phyloP scores from a whole-genome alignment of 2,888 invertebrate genomes.

The Morpho deidamia region DNA sequence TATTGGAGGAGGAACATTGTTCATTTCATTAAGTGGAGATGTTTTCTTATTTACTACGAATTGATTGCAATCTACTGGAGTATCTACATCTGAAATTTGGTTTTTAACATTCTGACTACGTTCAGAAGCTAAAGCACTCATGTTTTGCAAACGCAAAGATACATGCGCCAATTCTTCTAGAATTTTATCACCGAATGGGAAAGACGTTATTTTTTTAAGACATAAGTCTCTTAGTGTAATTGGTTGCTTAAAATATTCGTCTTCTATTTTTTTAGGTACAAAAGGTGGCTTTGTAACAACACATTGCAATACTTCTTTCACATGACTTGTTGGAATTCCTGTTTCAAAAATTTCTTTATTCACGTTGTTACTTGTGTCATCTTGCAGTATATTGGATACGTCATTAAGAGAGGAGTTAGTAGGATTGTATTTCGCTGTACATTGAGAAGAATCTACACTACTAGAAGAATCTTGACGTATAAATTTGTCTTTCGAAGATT shows the following conservation, averaged over 20 bases:
- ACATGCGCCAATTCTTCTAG: slow-evolving; percentile 83
- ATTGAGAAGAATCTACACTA: slow-evolving; percentile 82
- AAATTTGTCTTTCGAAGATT: slow-evolving; percentile 44
- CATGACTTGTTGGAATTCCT: slow-evolving; percentile 42
- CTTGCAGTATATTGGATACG: slow-evolving; percentile 75
- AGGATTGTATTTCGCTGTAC: slow-evolving; percentile 84
- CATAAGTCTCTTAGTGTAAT: slow-evolving; percentile 81
- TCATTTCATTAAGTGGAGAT: slow-evolving; percentile 30
- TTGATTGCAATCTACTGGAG: not conserved
- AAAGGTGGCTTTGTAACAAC: slow-evolving; percentile 31
- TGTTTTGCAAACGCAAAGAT: slow-evolving; percentile 72
- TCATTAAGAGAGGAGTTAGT: slow-evolving; percentile 79
- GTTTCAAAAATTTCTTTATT: slow-evolving; percentile 33
- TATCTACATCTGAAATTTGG: not conserved
- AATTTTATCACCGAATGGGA: slow-evolving; percentile 84
- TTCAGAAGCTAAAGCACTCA: slow-evolving; percentile 32
- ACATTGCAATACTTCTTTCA: slow-evolving; percentile 66
- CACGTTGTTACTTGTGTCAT: slow-evolving; percentile 42
- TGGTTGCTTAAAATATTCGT: slow-evolving; percentile 40
- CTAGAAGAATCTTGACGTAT: slow-evolving; percentile 79
- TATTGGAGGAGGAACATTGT: slow-evolving; percentile 55
- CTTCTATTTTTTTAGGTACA: not conserved
- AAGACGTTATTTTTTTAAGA: slow-evolving; percentile 79
- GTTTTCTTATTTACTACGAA: slow-evolving; percentile 22
- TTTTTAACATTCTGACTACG: not conserved